Conservation (phyloP, 64 coral and sea anemone genomes). For the Stylophora pistillata region DNA sequence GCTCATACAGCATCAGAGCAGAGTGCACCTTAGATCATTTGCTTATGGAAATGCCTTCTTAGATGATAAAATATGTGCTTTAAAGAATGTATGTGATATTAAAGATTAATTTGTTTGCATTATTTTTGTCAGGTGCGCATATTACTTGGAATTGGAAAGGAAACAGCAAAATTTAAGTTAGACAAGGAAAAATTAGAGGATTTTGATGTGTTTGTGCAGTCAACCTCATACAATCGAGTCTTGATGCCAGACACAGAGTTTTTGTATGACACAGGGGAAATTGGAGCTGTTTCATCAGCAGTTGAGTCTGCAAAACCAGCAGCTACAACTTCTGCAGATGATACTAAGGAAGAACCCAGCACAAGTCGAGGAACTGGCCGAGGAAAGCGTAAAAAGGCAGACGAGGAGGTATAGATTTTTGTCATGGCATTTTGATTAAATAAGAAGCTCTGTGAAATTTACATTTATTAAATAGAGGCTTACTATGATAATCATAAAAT, state of each 20-base stretch:
- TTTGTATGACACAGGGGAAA: conserved; percentile 84
- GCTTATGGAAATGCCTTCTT: too few species aligned
- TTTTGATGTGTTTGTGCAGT: conserved; percentile 99
- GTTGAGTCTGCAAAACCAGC: not conserved
- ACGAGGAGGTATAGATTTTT: conserved; percentile 7
- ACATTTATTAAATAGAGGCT: too few species aligned
- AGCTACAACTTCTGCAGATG: not conserved
- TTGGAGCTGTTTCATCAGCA: not conserved
- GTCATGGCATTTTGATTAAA: not conserved
- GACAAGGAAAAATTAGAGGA: conserved; percentile 89
- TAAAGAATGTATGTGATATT: not conserved
- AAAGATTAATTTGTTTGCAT: not conserved
- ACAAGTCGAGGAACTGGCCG: conserved; percentile 46
- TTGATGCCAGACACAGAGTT: conserved; percentile 91
- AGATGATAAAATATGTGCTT: too few species aligned
- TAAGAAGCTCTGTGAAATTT: too few species aligned
- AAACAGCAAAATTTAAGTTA: conserved; percentile 87
- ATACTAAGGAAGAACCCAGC: conserved; percentile 24
- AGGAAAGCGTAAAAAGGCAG: conserved; percentile 38
- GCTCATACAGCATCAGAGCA: too few species aligned
- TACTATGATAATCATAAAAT: too few species aligned
- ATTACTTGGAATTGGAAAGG: conserved; percentile 78
- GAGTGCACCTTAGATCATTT: too few species aligned
- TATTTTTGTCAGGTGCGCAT: conserved; percentile 62
- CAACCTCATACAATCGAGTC: conserved; percentile 94